A percentile compares a stretch with the other conserved stretches of the same genome.
These are phyloP conservation scores for Cuculus canorus DNA, from an alignment of 2,797 vertebrate species.

Conservation along the genomic window DNA sequence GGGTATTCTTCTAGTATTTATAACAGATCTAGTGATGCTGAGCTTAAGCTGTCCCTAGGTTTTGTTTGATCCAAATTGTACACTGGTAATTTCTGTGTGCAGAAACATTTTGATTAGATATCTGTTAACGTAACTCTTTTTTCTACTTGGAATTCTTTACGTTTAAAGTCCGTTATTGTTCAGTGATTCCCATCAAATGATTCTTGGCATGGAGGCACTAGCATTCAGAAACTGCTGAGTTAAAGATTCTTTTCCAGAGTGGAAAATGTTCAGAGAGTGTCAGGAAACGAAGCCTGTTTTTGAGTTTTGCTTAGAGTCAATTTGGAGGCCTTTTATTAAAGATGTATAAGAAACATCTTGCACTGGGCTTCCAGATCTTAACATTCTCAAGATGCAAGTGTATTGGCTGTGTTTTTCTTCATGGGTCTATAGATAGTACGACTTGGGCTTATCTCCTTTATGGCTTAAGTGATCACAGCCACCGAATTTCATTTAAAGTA, in stretches of 20 bases:
- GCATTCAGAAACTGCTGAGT: neutral
- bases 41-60: neutral
- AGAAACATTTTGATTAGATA: neutral
- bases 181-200: neutral
- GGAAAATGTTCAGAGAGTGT: neutral
- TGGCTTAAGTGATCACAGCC: neutral
- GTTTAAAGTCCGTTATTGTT: neutral
- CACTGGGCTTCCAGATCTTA: neutral
- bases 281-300: neutral
- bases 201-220: neutral
- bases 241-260: neutral
- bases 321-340: neutral
- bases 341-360: neutral
- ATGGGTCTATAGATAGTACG: neutral
- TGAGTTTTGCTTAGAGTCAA: neutral
- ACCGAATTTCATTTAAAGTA: neutral
- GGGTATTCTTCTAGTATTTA: neutral
- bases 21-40: neutral
- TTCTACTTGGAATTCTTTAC: neutral
- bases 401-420: neutral
- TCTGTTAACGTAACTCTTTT: neutral
- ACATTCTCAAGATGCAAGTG: neutral
- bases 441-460: neutral
- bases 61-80: neutral
- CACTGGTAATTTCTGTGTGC: neutral